phyloP scores from a whole-genome alignment of 2,888 invertebrate species.

The Argyresthia albistria region DNA sequence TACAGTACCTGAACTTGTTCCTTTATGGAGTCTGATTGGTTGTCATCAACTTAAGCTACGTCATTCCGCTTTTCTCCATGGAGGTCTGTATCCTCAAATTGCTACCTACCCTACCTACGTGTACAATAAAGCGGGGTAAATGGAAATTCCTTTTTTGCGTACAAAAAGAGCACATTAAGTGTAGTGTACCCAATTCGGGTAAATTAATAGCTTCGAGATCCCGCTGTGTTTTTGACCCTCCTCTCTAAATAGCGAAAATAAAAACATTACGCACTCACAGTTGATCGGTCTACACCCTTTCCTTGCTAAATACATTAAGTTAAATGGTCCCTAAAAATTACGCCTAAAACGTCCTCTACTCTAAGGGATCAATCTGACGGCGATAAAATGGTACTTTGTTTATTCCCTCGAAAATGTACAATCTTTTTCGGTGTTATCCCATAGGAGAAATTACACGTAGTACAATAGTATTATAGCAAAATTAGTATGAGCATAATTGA shows the following conservation, averaged over 20 bases:
- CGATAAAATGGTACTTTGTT: background rate
- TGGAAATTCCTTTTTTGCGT: background rate
- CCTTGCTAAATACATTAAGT: conserved; percentile 47
- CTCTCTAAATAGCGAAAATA: conserved; percentile 33
- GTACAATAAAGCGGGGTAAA: no score
- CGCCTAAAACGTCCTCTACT: background rate
- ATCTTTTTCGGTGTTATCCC: background rate
- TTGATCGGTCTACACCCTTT: conserved; percentile 61
- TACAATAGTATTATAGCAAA: background rate
- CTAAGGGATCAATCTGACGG: background rate
- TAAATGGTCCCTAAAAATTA: conserved; percentile 54
- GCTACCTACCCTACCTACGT: no score
- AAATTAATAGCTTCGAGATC: conserved; percentile 7
- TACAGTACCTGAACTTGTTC: background rate
- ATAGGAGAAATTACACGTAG: background rate
- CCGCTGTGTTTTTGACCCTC: conserved; percentile 13
- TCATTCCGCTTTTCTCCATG: no score
- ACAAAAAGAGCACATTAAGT: background rate
- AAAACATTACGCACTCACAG: conserved; percentile 61
- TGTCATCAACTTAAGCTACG: no score
- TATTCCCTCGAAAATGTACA: no score
- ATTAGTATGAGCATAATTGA: no score
- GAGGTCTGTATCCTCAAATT: no score
- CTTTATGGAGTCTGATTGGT: background rate
- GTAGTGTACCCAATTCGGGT: background rate